Conservation (phyloP, 1,140 invertebrate species). For the Ceratosolen fusciceps region DNA sequence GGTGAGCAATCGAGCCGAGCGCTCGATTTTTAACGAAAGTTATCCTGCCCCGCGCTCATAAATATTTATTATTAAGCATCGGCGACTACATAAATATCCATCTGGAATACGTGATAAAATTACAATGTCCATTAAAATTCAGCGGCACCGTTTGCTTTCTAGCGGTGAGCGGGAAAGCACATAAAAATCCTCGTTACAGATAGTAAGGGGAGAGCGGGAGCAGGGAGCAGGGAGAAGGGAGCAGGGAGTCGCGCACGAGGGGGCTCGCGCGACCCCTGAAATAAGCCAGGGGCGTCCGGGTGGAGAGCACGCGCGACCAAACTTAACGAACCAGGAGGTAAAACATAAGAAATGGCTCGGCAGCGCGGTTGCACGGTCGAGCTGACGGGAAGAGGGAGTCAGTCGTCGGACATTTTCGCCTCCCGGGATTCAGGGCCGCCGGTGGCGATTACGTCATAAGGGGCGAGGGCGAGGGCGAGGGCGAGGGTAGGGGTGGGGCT, state of each 20-base stretch:
- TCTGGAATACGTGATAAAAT: conserved; percentile 1
- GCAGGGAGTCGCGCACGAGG: not conserved
- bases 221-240: no score
- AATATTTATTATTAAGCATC: conserved; percentile 5
- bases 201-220: not conserved
- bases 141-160: not conserved
- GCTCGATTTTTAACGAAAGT: no score
- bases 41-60: not conserved
- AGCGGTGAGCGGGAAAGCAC: not conserved
- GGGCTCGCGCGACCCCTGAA: not conserved
- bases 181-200: not conserved
- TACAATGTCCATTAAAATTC: conserved; percentile 16
- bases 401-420: not conserved
- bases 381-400: no score
- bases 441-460: not conserved
- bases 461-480: no score
- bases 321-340: not conserved
- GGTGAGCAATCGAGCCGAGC: not conserved
- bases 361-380: no score
- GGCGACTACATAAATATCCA: not conserved
- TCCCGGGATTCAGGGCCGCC: not conserved
- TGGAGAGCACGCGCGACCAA: not conserved
- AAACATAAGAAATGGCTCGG: not conserved
- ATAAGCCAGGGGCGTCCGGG: not conserved
- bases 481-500: no score